Percentiles rank a stretch among this genome's conserved stretches.
These are phyloP conservation scores for Anastrepha ludens DNA, from an alignment of 1,140 invertebrate genomes.

Conservation along the genomic window DNA sequence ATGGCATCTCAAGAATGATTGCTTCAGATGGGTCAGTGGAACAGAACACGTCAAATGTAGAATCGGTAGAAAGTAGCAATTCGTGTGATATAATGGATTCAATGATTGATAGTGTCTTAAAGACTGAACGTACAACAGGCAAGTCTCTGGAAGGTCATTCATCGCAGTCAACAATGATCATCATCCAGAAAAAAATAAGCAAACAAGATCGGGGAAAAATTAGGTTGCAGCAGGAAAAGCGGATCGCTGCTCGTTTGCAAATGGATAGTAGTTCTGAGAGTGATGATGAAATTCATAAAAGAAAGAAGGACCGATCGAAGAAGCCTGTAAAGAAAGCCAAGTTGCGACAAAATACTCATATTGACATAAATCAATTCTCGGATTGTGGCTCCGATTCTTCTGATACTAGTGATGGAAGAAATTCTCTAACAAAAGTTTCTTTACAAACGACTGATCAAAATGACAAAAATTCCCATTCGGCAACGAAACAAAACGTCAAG, in stretches of 20 bases:
- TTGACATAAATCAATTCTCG: slow-evolving; percentile 55
- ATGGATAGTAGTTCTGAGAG: slow-evolving; percentile 70
- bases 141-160: slow-evolving; percentile 11
- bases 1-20: neutral
- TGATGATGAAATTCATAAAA: slow-evolving; percentile 67
- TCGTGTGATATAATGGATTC: slow-evolving; percentile 24
- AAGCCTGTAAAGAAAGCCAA: slow-evolving; percentile 65
- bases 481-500: neutral
- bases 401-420: neutral
- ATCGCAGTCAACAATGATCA: neutral
- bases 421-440: neutral
- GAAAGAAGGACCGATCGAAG: slow-evolving; percentile 68
- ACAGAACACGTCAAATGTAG: slow-evolving; percentile 19
- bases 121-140: neutral
- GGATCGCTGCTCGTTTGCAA: slow-evolving; percentile 67
- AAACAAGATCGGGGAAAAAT: slow-evolving; percentile 70
- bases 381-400: slow-evolving; percentile 56
- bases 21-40: neutral
- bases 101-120: slow-evolving; percentile 27
- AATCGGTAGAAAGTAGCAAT: slow-evolving; percentile 41
- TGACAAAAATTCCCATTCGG: neutral
- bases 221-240: slow-evolving; percentile 66
- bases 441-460: neutral
- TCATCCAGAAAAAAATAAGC: slow-evolving; percentile 67
- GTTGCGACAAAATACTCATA: slow-evolving; percentile 45